A percentile compares a stretch with the other conserved stretches of the same genome.
Conservation (phyloP, 2,888 invertebrate genomes). For the Trichogramma dendrolimi region DNA sequence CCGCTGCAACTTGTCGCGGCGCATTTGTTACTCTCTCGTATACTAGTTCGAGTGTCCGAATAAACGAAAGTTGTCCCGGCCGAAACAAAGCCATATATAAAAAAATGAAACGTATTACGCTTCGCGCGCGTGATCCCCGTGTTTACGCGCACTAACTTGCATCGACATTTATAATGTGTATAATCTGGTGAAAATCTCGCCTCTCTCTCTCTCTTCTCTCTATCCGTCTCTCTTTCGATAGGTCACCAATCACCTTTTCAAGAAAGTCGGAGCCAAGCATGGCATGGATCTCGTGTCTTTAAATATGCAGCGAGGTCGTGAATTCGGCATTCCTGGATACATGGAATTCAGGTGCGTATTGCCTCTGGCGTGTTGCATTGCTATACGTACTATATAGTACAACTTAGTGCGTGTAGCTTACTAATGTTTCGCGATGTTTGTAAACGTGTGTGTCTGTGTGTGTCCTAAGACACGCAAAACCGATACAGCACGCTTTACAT, state of each 20-base stretch:
- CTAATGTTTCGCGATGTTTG: too few species aligned
- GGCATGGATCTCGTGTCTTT: slow-evolving; percentile 89
- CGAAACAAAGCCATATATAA: background rate
- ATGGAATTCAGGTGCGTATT: slow-evolving; percentile 71
- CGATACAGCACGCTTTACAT: slow-evolving; percentile 2
- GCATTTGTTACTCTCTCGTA: too few species aligned
- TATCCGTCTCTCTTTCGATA: slow-evolving; percentile 47
- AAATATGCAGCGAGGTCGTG: slow-evolving; percentile 89
- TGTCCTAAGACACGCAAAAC: background rate
- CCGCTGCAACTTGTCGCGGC: too few species aligned
- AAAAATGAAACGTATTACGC: background rate
- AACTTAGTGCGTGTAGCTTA: too few species aligned
- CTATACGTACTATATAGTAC: background rate
- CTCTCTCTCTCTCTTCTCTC: too few species aligned
- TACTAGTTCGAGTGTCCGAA: too few species aligned
- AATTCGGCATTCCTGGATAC: slow-evolving; percentile 87
- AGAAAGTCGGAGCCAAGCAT: slow-evolving; percentile 73
- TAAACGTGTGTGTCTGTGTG: background rate
- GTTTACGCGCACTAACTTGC: too few species aligned
- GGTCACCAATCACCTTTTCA: slow-evolving; percentile 89
- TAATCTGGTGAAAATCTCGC: too few species aligned
- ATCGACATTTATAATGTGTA: too few species aligned
- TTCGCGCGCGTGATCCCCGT: background rate
- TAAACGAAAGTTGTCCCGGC: too few species aligned
- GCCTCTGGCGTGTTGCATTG: background rate